Evolutionary conservation across 2,797 vertebrate genomes (phyloP), one percentile per base, ranked within the genome.

Genomic region (Neosilurus mollespiculum): DNA sequence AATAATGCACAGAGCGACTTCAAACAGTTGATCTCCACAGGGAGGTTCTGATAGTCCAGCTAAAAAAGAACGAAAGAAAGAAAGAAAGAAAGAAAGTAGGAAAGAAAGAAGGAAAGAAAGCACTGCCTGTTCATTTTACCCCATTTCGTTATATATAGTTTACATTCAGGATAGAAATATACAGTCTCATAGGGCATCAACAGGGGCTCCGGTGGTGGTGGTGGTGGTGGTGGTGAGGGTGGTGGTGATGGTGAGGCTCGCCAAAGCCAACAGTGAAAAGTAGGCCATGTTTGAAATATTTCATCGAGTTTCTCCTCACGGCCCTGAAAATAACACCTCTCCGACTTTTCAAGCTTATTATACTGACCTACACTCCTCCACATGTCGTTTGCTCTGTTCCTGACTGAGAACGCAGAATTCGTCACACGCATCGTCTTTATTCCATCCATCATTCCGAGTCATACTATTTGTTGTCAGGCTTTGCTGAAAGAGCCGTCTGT

Each of bases 251-350:
- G 43, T 20, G 34, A 37, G 3, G 37, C 77, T 56, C 1, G 49
- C 67, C 83, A 84, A 73, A 22, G 58, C 58, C n/a, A 78, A 83
- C 64, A 71, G 14, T 58, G 37, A 71, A 69, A 80, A 64, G 24
- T 71, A 72, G 82, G 82, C 18, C 56, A 56, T 59, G 58, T 65
- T 65, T 71, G 77, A 54, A n/a, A 84, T 72, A 56, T 72, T 80
- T 72, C 24, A n/a, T 34, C 18, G 14, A 64, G 18, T 80, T 73
- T 80, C 59, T 70, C 58, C 43, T 51, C 75, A 51, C 24, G 2
- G 54, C 62, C 37, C 58, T 65, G 5, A 65, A 78, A 37, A 72
- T 73, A 64, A 65, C 34, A 24, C 26, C 5, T 79, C 12, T 78
- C 15, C 24, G 56, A 71, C 18, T 34, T 30, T 43, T 53, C 34